Evolutionary conservation across 2,888 invertebrate species (phyloP).

Genomic region (Punctoribates punctum): DNA sequence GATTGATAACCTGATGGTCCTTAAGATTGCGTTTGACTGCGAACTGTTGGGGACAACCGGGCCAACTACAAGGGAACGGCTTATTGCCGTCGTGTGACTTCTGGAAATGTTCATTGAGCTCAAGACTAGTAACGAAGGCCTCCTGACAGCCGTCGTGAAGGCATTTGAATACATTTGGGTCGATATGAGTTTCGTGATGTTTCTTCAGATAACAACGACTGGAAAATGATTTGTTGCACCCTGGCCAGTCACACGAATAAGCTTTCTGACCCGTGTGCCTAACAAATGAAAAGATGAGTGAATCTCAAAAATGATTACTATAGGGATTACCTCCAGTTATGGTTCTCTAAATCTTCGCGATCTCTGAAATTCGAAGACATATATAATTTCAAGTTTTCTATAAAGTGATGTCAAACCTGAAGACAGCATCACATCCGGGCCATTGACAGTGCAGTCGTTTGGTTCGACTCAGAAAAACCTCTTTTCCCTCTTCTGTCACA

Average conservation of each 20-base stretch:
- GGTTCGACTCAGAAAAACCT: conserved; percentile 24
- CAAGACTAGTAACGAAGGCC: not conserved
- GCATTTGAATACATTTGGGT: conserved; percentile 16
- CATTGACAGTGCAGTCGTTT: conserved; percentile 9
- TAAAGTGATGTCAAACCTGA: not conserved
- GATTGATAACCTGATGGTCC: conserved; percentile 18
- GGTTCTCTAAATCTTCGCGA: conserved; percentile 17
- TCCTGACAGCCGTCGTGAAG: conserved; percentile 5
- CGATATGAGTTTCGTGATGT: not conserved
- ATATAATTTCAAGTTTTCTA: not conserved
- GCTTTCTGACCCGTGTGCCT: not conserved
- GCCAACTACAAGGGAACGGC: not conserved
- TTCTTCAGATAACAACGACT: conserved; percentile 19
- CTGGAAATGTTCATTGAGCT: conserved; percentile 13
- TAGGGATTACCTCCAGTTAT: not conserved
- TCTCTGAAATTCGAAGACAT: not conserved
- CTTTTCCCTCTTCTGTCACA: not conserved
- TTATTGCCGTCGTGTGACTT: not conserved
- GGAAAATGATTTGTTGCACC: conserved; percentile 8
- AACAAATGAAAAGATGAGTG: too few relatives aligned
- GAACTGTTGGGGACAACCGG: conserved; percentile 2
- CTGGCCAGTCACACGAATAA: conserved; percentile 12
- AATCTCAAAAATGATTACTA: not conserved
- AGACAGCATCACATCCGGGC: conserved; percentile 24
- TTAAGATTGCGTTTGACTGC: conserved; percentile 9